Base-by-base conservation (phyloP, 2,113 vertebrate species). In the Loxodonta africana region DNA sequence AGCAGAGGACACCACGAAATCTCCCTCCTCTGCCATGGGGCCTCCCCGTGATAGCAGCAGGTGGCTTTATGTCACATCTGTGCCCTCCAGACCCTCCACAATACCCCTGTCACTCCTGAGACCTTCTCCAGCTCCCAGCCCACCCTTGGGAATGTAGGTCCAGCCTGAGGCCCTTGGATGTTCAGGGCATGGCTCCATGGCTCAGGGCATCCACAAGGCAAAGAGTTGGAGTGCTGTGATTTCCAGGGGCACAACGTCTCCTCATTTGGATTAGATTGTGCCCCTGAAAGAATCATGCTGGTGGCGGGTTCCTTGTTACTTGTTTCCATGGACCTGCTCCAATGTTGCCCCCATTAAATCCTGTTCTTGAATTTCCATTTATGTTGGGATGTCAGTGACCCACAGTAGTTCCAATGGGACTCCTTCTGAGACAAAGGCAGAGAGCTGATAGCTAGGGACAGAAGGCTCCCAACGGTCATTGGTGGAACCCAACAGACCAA, bases 371-470 rank as follows among this genome's bases (percentile, higher is more conserved):
- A 18, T 60, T 44, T 76, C 65, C 26, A 28, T n/a, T 67, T 28
- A 7, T 11, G 15, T 37, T 28, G n/a, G 8, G 26, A 6, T 25
- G 15, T 73, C 71, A 20, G 33, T 73, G 78, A 60, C 21, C 25
- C 6, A 10, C 12, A 10, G 9, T 5, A 46, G 53, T 23, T 6
- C 6, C 17, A 5, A 5, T 25, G 51, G 41, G 30, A 3, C 4
- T 11, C 41, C 41, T 65, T 65, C 37, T 6, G 8, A 4, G 89
- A 28, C 63, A 5, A 15, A 60, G 44, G 53, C 10, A 17, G 76
- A 41, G 83, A 48, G 74, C 8, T 30, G 15, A 15, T 6, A 33
- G 53, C n/a, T 8, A 0, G 41, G 23, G 8, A 14, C 17, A 26
- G 17, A 30, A 41, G 69, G 25, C 14, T 60, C 6, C 33, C 12